Percentiles rank a stretch among this genome's conserved stretches.
Evolutionary conservation across 2,888 invertebrate species (phyloP).

Genomic region (Ecliptopera silaceata): DNA sequence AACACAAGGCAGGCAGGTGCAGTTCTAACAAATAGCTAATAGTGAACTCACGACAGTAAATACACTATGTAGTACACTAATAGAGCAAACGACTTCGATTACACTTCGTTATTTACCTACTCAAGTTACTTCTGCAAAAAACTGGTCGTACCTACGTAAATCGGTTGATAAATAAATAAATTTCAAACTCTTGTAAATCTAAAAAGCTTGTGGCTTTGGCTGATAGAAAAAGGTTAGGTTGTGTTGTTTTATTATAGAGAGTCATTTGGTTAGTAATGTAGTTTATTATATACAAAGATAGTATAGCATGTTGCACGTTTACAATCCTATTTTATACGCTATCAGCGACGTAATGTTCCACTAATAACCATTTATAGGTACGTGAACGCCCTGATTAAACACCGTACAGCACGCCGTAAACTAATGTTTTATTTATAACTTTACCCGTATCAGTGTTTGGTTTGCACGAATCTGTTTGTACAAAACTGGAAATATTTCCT

Average conservation of each 20-base stretch:
- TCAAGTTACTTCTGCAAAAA: too few species aligned
- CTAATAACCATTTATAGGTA: conserved; percentile 23
- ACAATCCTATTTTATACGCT: conserved; percentile 28
- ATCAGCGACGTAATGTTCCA: conserved; percentile 18
- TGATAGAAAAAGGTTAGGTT: too few species aligned
- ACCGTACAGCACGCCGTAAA: conserved; percentile 8
- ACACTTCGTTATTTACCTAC: too few species aligned
- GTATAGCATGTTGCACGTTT: conserved; percentile 35
- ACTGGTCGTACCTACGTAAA: too few species aligned
- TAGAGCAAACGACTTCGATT: neutral
- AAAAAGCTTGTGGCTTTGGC: too few species aligned
- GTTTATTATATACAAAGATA: neutral
- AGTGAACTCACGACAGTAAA: conserved; percentile 42
- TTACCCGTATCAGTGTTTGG: conserved; percentile 13
- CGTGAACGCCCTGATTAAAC: conserved; percentile 26
- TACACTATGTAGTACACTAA: conserved; percentile 9
- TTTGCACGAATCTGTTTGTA: conserved; percentile 18
- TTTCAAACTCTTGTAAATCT: too few species aligned
- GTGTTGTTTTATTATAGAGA: neutral
- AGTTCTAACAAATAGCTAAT: conserved; percentile 57
- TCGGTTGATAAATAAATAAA: too few species aligned
- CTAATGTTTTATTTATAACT: conserved; percentile 22
- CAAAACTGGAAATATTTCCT: conserved; percentile 16
- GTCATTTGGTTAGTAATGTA: neutral
- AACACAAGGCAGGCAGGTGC: conserved; percentile 68